phyloP scores from a whole-genome alignment of 2,888 invertebrate genomes.

The Endomychus coccineus region DNA sequence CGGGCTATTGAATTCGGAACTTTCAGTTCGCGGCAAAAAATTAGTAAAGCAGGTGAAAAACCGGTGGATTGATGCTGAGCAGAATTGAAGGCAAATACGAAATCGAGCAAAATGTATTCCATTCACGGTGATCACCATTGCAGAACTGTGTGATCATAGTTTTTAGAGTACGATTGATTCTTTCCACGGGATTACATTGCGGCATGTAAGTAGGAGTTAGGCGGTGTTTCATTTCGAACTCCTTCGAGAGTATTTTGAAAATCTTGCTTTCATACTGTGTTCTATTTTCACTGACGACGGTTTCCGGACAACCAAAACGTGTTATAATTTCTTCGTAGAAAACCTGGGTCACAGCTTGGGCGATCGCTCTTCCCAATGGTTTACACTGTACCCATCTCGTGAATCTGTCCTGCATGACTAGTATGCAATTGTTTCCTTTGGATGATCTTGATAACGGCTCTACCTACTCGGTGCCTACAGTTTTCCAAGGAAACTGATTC shows the following conservation, averaged over 20 bases:
- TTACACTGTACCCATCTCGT: no score
- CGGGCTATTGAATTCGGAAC: no score
- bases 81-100: conserved; percentile 19
- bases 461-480: conserved; percentile 1
- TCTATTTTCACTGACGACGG: background rate
- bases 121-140: conserved; percentile 15
- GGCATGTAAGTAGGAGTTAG: conserved; percentile 18
- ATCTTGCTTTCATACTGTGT: background rate
- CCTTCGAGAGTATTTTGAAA: background rate
- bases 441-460: background rate
- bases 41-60: conserved; percentile 14
- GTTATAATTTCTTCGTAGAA: background rate
- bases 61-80: conserved; percentile 9
- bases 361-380: no score
- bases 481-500: background rate
- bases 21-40: conserved; percentile 13
- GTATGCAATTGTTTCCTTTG: no score
- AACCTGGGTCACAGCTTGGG: background rate
- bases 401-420: no score
- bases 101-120: conserved; percentile 16
- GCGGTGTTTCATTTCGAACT: background rate
- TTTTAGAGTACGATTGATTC: conserved; percentile 25
- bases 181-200: conserved; percentile 27
- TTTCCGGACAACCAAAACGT: conserved; percentile 1
- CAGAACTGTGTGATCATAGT: conserved; percentile 26